Conservation (phyloP, 2,888 invertebrate species). For the Folsomia manolachei region DNA sequence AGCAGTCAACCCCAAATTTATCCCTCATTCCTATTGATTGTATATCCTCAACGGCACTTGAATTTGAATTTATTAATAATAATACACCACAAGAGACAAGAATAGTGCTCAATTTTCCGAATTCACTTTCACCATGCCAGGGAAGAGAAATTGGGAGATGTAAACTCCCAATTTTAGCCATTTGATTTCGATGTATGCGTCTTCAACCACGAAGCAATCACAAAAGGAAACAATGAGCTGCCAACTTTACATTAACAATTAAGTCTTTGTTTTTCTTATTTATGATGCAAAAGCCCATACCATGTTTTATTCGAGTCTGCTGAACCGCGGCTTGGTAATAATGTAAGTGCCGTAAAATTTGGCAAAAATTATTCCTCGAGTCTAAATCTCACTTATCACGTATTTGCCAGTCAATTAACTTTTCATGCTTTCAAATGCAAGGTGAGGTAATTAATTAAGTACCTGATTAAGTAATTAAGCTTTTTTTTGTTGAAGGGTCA, state of each 20-base stretch:
- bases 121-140: slow-evolving; percentile 9
- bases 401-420: background rate
- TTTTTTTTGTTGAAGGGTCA: background rate
- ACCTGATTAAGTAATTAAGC: background rate
- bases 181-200: background rate
- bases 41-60: background rate
- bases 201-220: slow-evolving; percentile 11
- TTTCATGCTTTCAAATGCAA: background rate
- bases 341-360: too few species aligned
- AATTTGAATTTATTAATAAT: background rate
- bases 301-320: background rate
- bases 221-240: background rate
- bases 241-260: background rate
- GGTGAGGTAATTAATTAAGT: too few species aligned
- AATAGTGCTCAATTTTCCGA: background rate
- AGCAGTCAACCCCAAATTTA: background rate
- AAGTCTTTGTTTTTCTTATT: background rate
- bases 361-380: too few species aligned
- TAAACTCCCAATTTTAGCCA: slow-evolving; percentile 10
- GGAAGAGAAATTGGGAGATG: too few species aligned
- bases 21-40: background rate
- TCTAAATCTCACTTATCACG: too few species aligned
- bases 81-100: background rate
- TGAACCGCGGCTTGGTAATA: background rate
- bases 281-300: background rate